These are phyloP conservation scores for Phalacrocorax aristotelis DNA, from an alignment of 2,113 vertebrate genomes.

Conservation along the genomic window DNA sequence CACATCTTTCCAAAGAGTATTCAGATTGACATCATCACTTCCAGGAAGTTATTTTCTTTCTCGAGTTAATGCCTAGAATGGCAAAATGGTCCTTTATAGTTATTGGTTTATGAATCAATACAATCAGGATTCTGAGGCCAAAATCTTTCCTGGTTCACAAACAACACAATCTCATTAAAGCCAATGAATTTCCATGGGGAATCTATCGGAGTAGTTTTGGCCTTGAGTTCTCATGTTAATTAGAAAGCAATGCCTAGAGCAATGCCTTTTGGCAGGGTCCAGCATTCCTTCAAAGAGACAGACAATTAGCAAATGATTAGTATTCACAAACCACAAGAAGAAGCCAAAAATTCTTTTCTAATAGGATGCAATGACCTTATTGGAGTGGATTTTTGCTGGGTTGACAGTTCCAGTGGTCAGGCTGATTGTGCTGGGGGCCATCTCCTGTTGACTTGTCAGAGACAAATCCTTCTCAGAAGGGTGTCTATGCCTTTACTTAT, in stretches of 20 bases:
- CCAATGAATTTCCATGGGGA: background rate
- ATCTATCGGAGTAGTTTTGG: conserved; percentile 7
- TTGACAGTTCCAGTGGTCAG: background rate
- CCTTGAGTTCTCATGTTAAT: background rate
- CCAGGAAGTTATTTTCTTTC: conserved; percentile 31
- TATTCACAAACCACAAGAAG: background rate
- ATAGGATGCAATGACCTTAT: background rate
- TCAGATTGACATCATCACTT: background rate
- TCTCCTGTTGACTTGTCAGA: background rate
- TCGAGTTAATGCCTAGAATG: background rate
- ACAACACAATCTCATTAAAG: conserved; percentile 21
- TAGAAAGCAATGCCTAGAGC: background rate
- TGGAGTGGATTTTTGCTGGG: background rate
- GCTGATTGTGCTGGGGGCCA: background rate
- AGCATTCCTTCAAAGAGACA: background rate
- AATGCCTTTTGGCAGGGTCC: conserved; percentile 42
- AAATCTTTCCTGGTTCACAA: background rate
- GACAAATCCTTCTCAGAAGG: background rate
- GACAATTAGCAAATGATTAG: conserved; percentile 47
- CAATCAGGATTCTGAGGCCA: background rate
- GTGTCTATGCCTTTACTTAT: background rate
- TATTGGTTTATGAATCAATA: conserved; percentile 25
- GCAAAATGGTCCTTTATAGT: background rate
- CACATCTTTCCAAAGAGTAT: background rate
- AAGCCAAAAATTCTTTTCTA: conserved; percentile 31